Evolutionary conservation across 1,140 invertebrate species (phyloP).

Genomic region (Solenopsis invicta): DNA sequence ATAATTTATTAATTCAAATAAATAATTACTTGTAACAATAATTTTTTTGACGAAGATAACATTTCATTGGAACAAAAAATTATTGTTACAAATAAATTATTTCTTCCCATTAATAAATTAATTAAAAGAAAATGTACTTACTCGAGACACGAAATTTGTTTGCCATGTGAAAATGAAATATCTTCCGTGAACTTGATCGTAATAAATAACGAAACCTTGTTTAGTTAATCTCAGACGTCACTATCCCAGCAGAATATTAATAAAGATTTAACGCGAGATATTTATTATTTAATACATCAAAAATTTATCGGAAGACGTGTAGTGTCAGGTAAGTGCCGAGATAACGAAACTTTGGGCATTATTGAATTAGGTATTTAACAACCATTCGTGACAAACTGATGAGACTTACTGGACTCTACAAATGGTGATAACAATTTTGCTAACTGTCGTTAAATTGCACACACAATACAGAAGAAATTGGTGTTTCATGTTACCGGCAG

Average conservation of each 20-base stretch:
- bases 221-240: neutral
- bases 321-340: neutral
- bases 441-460: neutral
- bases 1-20: no score
- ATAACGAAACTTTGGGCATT: neutral
- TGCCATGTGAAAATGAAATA: neutral
- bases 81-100: no score
- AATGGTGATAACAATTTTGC: neutral
- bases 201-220: conserved; percentile 26
- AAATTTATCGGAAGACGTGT: neutral
- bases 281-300: neutral
- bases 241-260: neutral
- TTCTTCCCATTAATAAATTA: no score
- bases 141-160: no score
- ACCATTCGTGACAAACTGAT: neutral
- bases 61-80: no score
- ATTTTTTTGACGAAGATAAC: no score
- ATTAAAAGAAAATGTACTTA: no score
- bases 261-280: neutral
- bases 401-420: neutral
- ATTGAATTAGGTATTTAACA: neutral
- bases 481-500: neutral
- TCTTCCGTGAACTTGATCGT: neutral
- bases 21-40: no score
- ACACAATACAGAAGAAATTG: neutral